Conservation (phyloP, 2,797 vertebrate genomes). For the Lagodon rhomboides region DNA sequence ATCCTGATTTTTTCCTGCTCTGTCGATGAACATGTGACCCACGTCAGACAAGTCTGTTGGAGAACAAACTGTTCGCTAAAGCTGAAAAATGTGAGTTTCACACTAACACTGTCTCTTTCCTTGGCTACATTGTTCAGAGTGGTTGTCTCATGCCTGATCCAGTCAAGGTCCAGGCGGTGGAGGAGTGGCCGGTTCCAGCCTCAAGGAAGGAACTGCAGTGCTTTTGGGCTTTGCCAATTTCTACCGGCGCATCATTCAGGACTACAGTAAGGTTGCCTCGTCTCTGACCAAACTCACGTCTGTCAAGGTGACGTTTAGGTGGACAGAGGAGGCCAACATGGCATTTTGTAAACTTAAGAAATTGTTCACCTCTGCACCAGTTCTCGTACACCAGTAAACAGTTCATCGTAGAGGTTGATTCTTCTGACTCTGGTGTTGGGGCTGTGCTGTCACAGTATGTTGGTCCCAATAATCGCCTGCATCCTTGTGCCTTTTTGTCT, state of each 20-base stretch:
- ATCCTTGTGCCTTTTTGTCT: not conserved
- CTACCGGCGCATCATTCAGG: no score
- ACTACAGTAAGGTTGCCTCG: no score
- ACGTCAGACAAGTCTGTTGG: not conserved
- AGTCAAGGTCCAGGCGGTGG: not conserved
- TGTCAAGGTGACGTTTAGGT: fast-evolving
- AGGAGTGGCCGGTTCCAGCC: not conserved
- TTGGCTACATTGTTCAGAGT: not conserved
- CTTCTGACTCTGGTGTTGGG: no score
- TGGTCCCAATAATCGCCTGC: not conserved
- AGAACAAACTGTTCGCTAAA: not conserved
- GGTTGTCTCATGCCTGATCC: not conserved
- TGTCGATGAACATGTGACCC: fast-evolving
- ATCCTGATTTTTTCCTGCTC: not conserved
- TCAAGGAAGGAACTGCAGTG: not conserved
- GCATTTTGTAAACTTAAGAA: not conserved
- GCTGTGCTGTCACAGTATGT: not conserved
- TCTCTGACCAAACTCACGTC: not conserved
- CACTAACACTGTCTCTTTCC: not conserved
- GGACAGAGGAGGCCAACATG: not conserved
- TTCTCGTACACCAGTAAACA: no score
- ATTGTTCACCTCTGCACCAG: no score
- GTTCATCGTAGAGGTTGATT: no score
- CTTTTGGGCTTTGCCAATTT: not conserved
- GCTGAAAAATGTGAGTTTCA: not conserved